These are phyloP conservation scores for Eptesicus fuscus DNA, from an alignment of 2,113 vertebrate species.

Conservation along the genomic window DNA sequence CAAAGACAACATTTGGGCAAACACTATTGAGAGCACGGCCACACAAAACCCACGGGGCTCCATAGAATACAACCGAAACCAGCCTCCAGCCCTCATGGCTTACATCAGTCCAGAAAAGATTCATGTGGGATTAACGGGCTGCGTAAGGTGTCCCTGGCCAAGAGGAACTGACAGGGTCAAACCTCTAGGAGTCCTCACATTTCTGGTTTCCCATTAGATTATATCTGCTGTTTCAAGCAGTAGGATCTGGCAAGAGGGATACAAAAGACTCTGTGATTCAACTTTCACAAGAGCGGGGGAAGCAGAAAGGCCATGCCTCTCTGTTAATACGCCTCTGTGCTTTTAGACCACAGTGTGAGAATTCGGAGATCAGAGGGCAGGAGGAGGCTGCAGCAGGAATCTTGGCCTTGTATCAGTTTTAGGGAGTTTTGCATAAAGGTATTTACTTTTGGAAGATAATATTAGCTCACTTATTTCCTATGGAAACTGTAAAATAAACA, in stretches of 20 bases:
- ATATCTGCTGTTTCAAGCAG: slow-evolving; percentile 69
- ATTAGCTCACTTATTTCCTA: slow-evolving; percentile 84
- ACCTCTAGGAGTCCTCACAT: neutral
- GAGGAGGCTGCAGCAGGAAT: slow-evolving; percentile 69
- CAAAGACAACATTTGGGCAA: neutral
- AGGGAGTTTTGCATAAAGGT: slow-evolving; percentile 80
- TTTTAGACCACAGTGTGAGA: slow-evolving; percentile 29
- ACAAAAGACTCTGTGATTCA: slow-evolving; percentile 65
- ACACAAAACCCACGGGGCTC: neutral
- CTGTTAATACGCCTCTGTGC: slow-evolving; percentile 60
- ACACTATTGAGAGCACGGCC: neutral
- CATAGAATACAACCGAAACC: neutral
- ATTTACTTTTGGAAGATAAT: slow-evolving; percentile 83
- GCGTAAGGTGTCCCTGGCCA: neutral
- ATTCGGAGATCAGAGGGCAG: neutral
- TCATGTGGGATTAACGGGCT: neutral
- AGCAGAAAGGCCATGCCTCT: slow-evolving; percentile 67
- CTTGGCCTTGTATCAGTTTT: slow-evolving; percentile 73
- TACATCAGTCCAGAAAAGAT: neutral
- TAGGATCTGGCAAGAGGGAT: slow-evolving; percentile 71
- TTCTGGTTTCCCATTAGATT: slow-evolving; percentile 66
- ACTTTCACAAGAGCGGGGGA: slow-evolving; percentile 71
- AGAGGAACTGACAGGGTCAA: slow-evolving; percentile 31
- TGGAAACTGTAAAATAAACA: slow-evolving; percentile 86
- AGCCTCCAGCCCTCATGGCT: neutral